A percentile compares a stretch with the other conserved stretches of the same genome.
phyloP scores from a whole-genome alignment of 2,888 invertebrate species.

The Melieria crassipennis region DNA sequence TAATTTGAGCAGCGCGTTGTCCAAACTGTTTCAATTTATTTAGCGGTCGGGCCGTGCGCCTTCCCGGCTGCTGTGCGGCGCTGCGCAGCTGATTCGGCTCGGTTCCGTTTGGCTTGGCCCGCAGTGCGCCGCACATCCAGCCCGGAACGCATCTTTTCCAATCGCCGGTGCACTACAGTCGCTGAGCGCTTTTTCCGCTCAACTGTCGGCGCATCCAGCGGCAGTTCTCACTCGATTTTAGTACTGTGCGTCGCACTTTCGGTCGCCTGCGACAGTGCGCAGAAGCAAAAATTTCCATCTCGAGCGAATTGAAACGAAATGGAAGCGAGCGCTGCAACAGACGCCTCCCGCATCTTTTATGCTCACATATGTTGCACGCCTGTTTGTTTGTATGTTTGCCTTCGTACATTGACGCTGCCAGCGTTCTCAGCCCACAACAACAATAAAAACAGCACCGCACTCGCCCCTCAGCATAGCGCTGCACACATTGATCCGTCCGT shows the following conservation, averaged over 20 bases:
- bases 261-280: too few relatives aligned
- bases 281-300: not conserved
- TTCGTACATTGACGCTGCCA: constrained; percentile 10
- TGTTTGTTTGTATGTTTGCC: not conserved
- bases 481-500: not conserved
- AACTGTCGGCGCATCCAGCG: too few relatives aligned
- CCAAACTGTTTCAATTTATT: constrained; percentile 45
- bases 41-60: not conserved
- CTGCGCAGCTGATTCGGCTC: too few relatives aligned
- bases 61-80: not conserved
- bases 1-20: constrained; percentile 45
- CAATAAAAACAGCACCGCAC: not conserved
- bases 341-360: constrained; percentile 39
- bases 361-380: constrained; percentile 4
- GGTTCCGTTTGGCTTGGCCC: not conserved
- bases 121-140: too few relatives aligned
- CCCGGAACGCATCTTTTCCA: too few relatives aligned
- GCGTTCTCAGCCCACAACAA: constrained; percentile 4
- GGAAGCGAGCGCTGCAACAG: constrained; percentile 5
- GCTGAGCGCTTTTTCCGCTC: too few relatives aligned
- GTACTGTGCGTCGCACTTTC: too few relatives aligned
- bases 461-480: not conserved
- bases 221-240: constrained; percentile 19
- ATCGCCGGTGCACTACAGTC: too few relatives aligned
- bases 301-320: not conserved